Evolutionary conservation across 2,113 vertebrate genomes (phyloP).

Genomic region (Ceyx cyanopectus): DNA sequence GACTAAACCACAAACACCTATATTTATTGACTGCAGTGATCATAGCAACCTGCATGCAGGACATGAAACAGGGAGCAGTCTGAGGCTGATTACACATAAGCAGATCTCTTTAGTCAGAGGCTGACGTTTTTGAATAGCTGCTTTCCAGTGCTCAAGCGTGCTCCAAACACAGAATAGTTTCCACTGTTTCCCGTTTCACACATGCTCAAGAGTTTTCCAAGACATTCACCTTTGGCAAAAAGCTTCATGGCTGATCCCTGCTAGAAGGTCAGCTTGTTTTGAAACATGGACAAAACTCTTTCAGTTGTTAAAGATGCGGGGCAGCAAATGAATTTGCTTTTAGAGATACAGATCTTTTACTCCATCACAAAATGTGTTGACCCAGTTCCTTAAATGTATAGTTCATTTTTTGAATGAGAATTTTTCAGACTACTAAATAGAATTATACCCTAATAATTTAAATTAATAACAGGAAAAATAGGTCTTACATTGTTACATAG

Average conservation of each 20-base stretch:
- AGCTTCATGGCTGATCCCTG: background rate
- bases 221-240: slow-evolving; percentile 36
- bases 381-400: background rate
- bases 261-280: slow-evolving; percentile 43
- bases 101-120: background rate
- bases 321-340: background rate
- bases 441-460: background rate
- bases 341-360: background rate
- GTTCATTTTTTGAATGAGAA: background rate
- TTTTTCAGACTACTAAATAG: background rate
- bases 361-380: background rate
- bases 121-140: background rate
- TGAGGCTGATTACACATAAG: background rate
- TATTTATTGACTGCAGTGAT: fast-evolving
- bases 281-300: background rate
- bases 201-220: background rate
- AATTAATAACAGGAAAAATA: background rate
- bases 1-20: background rate
- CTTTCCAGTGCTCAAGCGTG: background rate
- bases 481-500: background rate
- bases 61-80: background rate
- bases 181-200: slow-evolving; percentile 34
- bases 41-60: fast-evolving
- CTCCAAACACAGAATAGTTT: slow-evolving; percentile 40
- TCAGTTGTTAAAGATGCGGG: background rate